Base-by-base conservation (phyloP, 2,797 vertebrate species). In the Phyllotis vaccarum region DNA sequence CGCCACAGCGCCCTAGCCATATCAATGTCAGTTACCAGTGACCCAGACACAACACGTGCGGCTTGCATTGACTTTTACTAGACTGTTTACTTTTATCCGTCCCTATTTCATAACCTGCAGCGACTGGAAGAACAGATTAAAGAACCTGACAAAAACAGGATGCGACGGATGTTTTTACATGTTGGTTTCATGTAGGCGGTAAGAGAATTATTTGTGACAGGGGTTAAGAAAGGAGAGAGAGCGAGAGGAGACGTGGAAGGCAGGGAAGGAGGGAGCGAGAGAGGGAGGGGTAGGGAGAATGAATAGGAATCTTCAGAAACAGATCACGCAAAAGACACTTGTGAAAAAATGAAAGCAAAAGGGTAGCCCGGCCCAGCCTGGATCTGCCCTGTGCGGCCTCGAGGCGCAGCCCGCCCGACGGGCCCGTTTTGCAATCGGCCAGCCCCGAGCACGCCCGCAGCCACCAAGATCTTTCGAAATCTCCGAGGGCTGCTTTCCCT, bases 1-100 rank as follows among this genome's bases (percentile, higher is more conserved):
- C 95, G 93, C 86, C 93, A 87, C 95, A 52, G 97, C 91, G 95
- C 97, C 95, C 95, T 96, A 98, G 98, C 98, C 98, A 98, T 98
- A 98, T 98, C 98, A 98, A 98, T 98, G 99, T 98, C 98, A 98
- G 98, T 98, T 98, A 97, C 97, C 98, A 98, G 97, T 98, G 99
- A 99, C 99, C 99, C 99, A 99, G 99, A 99, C 99, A 98, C 98
- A 98, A 99, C 99, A 99, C 99, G 99, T 99, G 99, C 99, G 98
- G 98, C 98, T 98, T 96, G 98, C 98, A 98, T 98, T 99, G 99
- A 98, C 99, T 99, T 98, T 98, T 98, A 98, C 99, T 98, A 98
- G 98, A 98, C 98, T 99, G 98, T 98, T 99, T 98, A 98, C 98
- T 99, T 98, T 99, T 98, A 98, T 99, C 99, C 98, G 98, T 98